phyloP scores from a whole-genome alignment of 1,140 invertebrate species.

The Conus betulinus region DNA sequence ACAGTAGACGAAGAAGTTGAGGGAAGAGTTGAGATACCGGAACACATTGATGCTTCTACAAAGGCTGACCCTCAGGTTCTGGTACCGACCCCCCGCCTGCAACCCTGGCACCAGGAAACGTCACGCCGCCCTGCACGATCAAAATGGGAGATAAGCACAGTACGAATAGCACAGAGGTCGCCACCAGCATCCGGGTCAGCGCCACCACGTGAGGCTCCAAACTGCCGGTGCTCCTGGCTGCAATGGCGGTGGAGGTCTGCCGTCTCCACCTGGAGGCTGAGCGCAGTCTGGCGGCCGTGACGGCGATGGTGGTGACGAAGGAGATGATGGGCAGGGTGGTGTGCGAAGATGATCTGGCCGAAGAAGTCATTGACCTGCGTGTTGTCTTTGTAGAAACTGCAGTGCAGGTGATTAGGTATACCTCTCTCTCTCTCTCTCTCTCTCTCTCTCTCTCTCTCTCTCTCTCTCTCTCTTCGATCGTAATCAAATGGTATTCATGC shows the following conservation, averaged over 20 bases:
- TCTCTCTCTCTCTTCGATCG: too few relatives aligned
- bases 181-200: constrained; percentile 22
- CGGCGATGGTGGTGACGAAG: constrained; percentile 14
- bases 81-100: background rate
- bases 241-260: background rate
- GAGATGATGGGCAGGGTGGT: background rate
- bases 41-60: constrained; percentile 18
- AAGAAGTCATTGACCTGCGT: background rate
- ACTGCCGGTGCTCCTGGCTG: background rate
- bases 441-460: too few relatives aligned
- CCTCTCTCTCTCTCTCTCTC: too few relatives aligned
- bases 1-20: constrained; percentile 33
- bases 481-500: too few relatives aligned
- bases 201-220: background rate
- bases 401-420: too few relatives aligned
- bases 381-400: constrained; percentile 29
- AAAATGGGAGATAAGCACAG: constrained; percentile 14
- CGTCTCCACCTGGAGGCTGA: constrained; percentile 1
- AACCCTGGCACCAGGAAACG: constrained; percentile 10
- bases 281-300: constrained; percentile 29
- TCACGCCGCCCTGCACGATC: background rate
- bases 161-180: constrained; percentile 24
- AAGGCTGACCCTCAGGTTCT: background rate
- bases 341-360: background rate
- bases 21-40: background rate